Evolutionary conservation across 2,113 vertebrate genomes (phyloP).

Genomic region (Xenopus tropicalis): DNA sequence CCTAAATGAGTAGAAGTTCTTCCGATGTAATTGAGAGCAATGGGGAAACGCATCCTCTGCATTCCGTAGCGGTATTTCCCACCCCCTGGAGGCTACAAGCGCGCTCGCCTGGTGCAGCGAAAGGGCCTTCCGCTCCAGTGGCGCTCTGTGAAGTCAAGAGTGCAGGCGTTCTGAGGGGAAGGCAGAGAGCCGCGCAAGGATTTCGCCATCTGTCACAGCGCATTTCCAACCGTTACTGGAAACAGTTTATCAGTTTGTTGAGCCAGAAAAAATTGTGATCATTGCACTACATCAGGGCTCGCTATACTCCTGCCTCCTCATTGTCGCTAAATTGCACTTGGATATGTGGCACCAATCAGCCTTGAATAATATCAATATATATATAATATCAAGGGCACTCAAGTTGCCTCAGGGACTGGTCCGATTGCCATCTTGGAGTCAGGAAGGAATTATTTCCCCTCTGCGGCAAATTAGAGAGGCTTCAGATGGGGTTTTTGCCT

Average conservation of each 20-base stretch:
- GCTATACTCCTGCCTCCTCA: not conserved
- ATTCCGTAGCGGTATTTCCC: slow-evolving; percentile 19
- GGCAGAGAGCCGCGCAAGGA: not conserved
- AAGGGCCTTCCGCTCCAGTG: slow-evolving; percentile 26
- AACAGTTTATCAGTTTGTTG: slow-evolving; percentile 39
- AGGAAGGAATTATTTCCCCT: too few relatives aligned
- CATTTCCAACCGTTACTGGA: not conserved
- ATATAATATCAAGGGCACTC: too few relatives aligned
- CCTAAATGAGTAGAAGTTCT: slow-evolving; percentile 45
- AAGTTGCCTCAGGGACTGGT: too few relatives aligned
- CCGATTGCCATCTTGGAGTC: too few relatives aligned
- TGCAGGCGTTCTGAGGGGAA: not conserved
- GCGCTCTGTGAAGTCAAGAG: not conserved
- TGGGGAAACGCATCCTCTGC: slow-evolving; percentile 39
- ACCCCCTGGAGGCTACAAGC: slow-evolving; percentile 31
- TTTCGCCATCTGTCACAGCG: slow-evolving; percentile 20
- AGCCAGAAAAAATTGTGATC: slow-evolving; percentile 32
- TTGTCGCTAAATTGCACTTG: too few relatives aligned
- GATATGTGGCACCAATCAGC: too few relatives aligned
- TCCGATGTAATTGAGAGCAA: slow-evolving; percentile 48
- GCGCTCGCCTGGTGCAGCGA: slow-evolving; percentile 35
- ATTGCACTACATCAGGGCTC: slow-evolving; percentile 21
- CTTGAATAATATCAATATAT: too few relatives aligned
- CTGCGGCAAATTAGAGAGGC: too few relatives aligned
- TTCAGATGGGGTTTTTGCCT: too few relatives aligned